These are phyloP conservation scores for Chironomus tentans DNA, from an alignment of 2,888 invertebrate species.

Conservation along the genomic window DNA sequence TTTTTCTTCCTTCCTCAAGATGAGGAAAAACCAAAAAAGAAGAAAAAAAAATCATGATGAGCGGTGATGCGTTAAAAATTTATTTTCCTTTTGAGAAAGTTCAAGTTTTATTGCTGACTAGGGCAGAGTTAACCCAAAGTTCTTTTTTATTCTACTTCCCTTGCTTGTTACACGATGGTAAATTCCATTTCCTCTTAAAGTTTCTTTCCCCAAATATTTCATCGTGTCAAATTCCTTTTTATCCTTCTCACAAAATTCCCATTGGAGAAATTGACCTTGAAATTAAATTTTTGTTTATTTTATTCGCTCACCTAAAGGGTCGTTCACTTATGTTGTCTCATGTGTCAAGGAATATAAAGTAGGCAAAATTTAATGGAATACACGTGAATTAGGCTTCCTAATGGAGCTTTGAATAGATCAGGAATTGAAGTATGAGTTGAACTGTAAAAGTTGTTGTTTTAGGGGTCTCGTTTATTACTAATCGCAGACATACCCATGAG, in stretches of 20 bases:
- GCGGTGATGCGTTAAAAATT: constrained; percentile 16
- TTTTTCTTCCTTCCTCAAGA: neutral
- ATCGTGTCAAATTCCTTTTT: neutral
- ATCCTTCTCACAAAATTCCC: neutral
- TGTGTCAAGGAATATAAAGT: no score
- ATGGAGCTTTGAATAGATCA: no score
- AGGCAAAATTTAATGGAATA: no score
- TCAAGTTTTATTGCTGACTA: constrained; percentile 9
- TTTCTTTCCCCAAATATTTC: neutral
- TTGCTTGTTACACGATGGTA: neutral
- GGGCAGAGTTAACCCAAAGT: neutral
- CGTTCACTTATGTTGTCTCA: no score
- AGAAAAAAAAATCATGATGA: constrained; percentile 3
- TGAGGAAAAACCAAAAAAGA: neutral
- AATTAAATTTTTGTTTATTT: neutral
- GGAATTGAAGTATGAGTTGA: no score
- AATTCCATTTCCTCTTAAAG: neutral
- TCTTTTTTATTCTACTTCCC: neutral
- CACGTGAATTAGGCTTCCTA: no score
- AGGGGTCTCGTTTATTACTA: no score
- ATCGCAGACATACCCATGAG: no score
- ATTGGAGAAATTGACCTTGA: neutral
- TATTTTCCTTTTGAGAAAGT: constrained; percentile 10
- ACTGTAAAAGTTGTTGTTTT: no score
- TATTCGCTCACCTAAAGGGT: no score